Evolutionary conservation across 2,797 vertebrate genomes (phyloP).

Genomic region (Falco naumanni): DNA sequence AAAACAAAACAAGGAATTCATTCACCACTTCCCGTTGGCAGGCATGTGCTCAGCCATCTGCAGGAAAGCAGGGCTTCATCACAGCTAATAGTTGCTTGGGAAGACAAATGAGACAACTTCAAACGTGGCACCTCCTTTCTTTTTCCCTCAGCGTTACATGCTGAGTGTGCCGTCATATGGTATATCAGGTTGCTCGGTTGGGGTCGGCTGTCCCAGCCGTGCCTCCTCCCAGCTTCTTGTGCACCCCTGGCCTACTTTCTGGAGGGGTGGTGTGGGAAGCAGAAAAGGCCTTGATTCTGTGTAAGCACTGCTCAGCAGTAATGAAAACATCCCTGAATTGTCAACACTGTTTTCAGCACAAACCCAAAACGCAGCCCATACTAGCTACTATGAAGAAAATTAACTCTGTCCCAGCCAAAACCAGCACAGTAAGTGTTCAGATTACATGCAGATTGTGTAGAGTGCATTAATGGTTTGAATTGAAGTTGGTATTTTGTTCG

Average conservation of each 20-base stretch:
- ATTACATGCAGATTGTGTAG: neutral
- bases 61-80: neutral
- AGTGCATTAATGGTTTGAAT: neutral
- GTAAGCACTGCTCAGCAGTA: neutral
- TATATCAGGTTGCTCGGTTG: neutral
- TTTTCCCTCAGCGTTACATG: neutral
- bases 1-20: neutral
- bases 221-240: neutral
- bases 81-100: neutral
- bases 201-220: neutral
- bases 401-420: neutral
- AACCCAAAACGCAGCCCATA: neutral
- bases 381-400: neutral
- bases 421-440: conserved; percentile 78
- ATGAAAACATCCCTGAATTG: neutral
- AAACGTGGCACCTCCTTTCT: neutral
- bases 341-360: neutral
- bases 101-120: neutral
- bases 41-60: neutral
- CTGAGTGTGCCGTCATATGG: no score
- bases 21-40: neutral
- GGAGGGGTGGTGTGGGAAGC: neutral
- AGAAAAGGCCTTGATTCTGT: neutral
- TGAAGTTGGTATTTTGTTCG: neutral
- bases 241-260: neutral